Evolutionary conservation across 1,140 invertebrate genomes (phyloP).

Genomic region (Chionoecetes opilio): DNA sequence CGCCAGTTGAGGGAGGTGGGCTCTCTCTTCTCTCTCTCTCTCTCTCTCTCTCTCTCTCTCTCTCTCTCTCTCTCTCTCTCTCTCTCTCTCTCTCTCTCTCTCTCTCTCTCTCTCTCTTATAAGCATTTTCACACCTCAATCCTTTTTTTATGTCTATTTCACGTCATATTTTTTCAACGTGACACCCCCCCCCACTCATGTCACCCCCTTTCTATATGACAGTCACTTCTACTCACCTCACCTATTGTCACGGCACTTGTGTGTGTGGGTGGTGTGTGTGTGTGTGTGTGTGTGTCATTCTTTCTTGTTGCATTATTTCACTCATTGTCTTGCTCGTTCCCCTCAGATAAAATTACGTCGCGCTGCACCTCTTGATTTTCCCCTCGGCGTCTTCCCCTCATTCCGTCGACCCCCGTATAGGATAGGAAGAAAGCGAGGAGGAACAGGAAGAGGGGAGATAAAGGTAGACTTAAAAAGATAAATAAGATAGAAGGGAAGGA

Average conservation of each 20-base stretch:
- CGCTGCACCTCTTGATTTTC: neutral
- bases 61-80: slow-evolving; percentile 54
- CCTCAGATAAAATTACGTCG: neutral
- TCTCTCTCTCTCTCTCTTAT: neutral
- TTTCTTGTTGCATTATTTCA: neutral
- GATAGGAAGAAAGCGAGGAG: neutral
- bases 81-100: slow-evolving; percentile 27
- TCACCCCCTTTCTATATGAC: neutral
- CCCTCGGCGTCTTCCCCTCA: neutral
- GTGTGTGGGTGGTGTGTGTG: too few species aligned
- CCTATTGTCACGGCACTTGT: neutral
- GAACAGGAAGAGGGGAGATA: neutral
- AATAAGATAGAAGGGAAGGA: neutral
- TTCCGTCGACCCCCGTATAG: too few species aligned
- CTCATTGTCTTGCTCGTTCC: neutral
- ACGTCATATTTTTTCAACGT: too few species aligned
- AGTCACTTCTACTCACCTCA: neutral
- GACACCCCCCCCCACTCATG: too few species aligned
- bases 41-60: slow-evolving; percentile 60
- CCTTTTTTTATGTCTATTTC: too few species aligned
- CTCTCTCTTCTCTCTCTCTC: slow-evolving; percentile 58
- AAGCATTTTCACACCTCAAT: too few species aligned
- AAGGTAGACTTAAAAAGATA: too few species aligned
- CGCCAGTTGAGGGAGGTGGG: neutral
- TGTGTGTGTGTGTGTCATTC: too few species aligned